Conservation (phyloP, 2,113 vertebrate species). For the Erythrolamprus reginae region DNA sequence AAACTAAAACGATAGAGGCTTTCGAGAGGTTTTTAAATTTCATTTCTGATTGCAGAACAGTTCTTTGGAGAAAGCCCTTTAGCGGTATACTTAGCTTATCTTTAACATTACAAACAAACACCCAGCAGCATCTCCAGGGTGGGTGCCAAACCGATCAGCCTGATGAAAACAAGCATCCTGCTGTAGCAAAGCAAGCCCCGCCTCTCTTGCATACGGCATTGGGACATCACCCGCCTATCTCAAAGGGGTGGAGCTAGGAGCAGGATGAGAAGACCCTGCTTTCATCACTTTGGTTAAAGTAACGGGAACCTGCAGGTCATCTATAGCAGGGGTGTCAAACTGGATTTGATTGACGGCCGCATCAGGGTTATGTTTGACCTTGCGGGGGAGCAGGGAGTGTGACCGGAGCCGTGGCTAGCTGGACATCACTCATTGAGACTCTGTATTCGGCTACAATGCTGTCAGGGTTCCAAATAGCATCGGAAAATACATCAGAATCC, state of each 20-base stretch:
- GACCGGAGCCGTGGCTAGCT: too few species aligned
- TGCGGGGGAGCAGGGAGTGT: too few species aligned
- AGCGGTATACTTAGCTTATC: constrained; percentile 30
- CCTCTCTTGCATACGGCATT: background rate
- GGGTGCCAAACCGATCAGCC: background rate
- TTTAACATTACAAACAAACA: background rate
- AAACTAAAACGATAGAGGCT: background rate
- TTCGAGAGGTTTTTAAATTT: constrained; percentile 4
- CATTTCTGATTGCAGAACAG: constrained; percentile 44
- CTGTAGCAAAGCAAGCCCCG: background rate
- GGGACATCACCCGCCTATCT: background rate
- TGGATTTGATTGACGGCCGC: too few species aligned
- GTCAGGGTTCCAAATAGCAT: too few species aligned
- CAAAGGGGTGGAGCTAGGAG: background rate
- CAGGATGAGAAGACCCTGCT: background rate
- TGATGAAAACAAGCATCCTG: background rate
- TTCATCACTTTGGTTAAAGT: constrained; percentile 46
- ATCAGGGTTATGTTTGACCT: too few species aligned
- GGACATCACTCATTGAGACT: too few species aligned
- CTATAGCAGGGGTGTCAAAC: constrained; percentile 22
- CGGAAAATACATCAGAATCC: too few species aligned
- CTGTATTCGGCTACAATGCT: too few species aligned
- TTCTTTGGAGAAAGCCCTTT: constrained; percentile 57
- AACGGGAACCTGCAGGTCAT: constrained; percentile 55
- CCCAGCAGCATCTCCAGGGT: too few species aligned